Evolutionary conservation across 2,797 vertebrate genomes (phyloP).

Genomic region (Sus cebifrons): DNA sequence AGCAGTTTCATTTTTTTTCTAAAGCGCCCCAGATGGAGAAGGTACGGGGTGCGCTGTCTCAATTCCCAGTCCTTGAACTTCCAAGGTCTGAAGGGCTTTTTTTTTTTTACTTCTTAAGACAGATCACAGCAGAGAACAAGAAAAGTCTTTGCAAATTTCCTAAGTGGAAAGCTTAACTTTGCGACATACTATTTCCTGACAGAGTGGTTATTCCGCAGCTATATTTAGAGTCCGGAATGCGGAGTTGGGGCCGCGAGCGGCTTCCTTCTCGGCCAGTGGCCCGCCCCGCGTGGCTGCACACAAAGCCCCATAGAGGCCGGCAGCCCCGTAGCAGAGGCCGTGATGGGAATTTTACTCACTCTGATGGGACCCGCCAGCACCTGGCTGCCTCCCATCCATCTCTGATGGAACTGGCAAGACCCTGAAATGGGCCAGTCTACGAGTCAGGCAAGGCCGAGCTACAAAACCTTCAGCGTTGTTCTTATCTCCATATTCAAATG

Average conservation of each 20-base stretch:
- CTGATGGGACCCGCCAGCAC: slow-evolving; percentile 2
- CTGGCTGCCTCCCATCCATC: background rate
- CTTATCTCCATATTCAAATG: slow-evolving; percentile 40
- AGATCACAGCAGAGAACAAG: slow-evolving; percentile 58
- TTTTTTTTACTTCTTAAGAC: background rate
- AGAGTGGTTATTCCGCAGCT: background rate
- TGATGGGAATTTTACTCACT: slow-evolving; percentile 58
- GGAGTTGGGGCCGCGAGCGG: background rate
- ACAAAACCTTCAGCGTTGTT: slow-evolving; percentile 16
- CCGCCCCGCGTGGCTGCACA: background rate
- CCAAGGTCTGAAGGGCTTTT: background rate
- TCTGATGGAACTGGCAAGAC: slow-evolving; percentile 40
- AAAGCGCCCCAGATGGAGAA: background rate
- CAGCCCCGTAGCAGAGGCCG: background rate
- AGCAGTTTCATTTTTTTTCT: background rate
- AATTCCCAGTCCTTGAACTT: background rate
- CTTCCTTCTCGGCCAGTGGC: background rate
- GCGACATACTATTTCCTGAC: slow-evolving; percentile 37
- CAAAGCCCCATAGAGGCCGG: background rate
- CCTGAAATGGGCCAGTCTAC: slow-evolving; percentile 71
- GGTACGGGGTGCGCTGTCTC: background rate
- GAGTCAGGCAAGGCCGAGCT: slow-evolving; percentile 73
- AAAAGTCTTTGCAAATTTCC: slow-evolving; percentile 23
- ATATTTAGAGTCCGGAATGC: slow-evolving; percentile 36
- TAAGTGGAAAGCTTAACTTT: slow-evolving; percentile 37